A percentile compares a stretch with the other conserved stretches of the same genome.
phyloP scores from a whole-genome alignment of 2,797 vertebrate genomes.

The Poecilia picta region DNA sequence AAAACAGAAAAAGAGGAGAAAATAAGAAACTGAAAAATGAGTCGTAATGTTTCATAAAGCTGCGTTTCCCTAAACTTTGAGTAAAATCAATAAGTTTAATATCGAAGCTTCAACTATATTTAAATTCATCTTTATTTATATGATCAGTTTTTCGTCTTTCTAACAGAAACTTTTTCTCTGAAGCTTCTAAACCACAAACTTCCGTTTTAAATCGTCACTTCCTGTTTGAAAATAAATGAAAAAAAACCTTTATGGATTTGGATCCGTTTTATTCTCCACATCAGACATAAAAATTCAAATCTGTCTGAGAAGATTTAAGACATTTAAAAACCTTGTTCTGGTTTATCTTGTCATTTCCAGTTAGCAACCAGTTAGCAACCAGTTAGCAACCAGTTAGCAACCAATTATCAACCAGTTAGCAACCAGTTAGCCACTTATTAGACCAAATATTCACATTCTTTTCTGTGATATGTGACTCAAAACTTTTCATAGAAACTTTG shows the following conservation, averaged over 20 bases:
- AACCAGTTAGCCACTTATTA: no score
- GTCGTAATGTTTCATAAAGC: not conserved
- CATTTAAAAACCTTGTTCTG: not conserved
- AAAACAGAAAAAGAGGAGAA: not conserved
- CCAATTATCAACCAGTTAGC: not conserved
- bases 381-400: not conserved
- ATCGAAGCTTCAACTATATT: not conserved
- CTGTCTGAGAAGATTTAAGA: not conserved
- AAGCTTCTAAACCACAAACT: not conserved
- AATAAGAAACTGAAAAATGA: not conserved
- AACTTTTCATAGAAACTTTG: no score
- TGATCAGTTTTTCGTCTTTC: not conserved
- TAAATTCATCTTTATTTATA: not conserved
- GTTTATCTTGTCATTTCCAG: not conserved
- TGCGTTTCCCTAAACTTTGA: not conserved
- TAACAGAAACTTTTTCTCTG: not conserved
- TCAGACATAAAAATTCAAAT: not conserved
- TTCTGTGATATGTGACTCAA: no score
- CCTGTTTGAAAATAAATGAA: not conserved
- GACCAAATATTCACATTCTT: no score
- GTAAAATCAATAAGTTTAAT: no score
- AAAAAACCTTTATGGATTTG: not conserved
- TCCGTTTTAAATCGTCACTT: not conserved
- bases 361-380: not conserved
- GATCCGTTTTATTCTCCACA: not conserved